These are phyloP conservation scores for Bombus terrestris DNA, from an alignment of 1,140 invertebrate genomes.

Conservation along the genomic window DNA sequence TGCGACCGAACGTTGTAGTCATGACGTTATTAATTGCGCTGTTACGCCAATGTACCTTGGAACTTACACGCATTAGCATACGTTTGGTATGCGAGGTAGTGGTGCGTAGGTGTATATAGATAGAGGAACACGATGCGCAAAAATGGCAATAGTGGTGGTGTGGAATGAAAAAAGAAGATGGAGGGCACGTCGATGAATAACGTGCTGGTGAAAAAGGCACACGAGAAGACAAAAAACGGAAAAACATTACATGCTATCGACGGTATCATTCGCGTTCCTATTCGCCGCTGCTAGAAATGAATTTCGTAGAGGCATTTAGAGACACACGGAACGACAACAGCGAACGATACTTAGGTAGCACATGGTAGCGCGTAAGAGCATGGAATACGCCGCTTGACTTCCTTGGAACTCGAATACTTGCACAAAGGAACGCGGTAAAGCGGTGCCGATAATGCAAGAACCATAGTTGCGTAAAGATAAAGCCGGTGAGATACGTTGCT, in stretches of 20 bases:
- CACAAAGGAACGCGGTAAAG: slow-evolving; percentile 31
- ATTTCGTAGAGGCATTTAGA: slow-evolving; percentile 8
- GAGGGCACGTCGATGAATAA: background rate
- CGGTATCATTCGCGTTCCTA: background rate
- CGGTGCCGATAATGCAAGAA: slow-evolving; percentile 39
- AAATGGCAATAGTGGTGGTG: slow-evolving; percentile 20
- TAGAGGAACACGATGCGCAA: background rate
- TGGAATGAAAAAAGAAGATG: background rate
- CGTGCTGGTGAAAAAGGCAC: background rate
- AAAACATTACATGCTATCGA: background rate
- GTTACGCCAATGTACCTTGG: slow-evolving; percentile 38
- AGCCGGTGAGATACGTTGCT: slow-evolving; percentile 25
- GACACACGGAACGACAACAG: slow-evolving; percentile 5
- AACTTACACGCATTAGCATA: slow-evolving; percentile 67
- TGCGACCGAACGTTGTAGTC: too few relatives aligned
- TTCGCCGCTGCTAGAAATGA: background rate
- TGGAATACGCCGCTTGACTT: background rate
- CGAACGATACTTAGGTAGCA: slow-evolving; percentile 24
- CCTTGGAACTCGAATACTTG: slow-evolving; percentile 15
- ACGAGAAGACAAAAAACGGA: background rate
- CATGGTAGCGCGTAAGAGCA: slow-evolving; percentile 17
- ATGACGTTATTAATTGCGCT: slow-evolving; percentile 9
- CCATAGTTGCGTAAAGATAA: slow-evolving; percentile 53
- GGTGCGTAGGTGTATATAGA: slow-evolving; percentile 46
- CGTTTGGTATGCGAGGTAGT: slow-evolving; percentile 50